Evolutionary conservation across 2,888 invertebrate species (phyloP).

Genomic region (Rotaria macrura): DNA sequence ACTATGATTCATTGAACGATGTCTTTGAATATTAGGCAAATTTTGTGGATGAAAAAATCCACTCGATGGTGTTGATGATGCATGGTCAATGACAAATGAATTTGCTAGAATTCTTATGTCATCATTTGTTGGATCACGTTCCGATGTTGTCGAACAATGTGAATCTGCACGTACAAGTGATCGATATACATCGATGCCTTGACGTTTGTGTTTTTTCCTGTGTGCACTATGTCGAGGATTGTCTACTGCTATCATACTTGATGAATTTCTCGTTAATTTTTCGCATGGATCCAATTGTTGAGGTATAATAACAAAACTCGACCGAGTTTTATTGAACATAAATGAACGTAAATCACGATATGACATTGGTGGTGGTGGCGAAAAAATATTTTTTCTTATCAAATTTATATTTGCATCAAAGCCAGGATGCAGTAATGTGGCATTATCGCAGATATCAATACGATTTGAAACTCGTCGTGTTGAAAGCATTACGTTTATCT

Average conservation of each 20-base stretch:
- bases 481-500: background rate
- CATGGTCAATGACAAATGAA: background rate
- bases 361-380: background rate
- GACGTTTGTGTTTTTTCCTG: background rate
- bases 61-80: too few relatives aligned
- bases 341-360: background rate
- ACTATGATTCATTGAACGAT: too few relatives aligned
- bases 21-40: background rate
- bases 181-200: background rate
- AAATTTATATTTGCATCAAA: background rate
- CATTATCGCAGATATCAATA: background rate
- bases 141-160: too few relatives aligned
- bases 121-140: too few relatives aligned
- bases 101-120: background rate
- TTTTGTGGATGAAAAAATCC: background rate
- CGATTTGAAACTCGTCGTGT: background rate
- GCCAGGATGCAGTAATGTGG: background rate
- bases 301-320: background rate
- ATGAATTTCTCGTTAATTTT: too few relatives aligned
- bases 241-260: too few relatives aligned
- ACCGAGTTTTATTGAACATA: background rate
- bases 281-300: too few relatives aligned
- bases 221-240: too few relatives aligned
- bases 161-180: background rate
- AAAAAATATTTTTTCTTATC: background rate